Conservation (phyloP, 2,888 invertebrate species). For the Macaria notata region DNA sequence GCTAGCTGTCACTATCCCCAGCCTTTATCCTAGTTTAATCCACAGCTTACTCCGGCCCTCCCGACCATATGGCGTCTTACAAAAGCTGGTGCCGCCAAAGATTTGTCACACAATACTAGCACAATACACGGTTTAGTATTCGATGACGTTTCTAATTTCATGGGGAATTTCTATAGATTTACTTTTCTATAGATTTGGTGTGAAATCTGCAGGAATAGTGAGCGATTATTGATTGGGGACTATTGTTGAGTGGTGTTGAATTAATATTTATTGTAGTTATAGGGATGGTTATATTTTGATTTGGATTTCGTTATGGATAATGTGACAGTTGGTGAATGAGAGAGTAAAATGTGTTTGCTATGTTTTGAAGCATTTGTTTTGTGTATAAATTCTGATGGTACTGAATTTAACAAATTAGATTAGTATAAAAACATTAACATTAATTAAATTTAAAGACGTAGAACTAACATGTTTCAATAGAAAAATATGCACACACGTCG, state of each 20-base stretch:
- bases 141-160: conserved; percentile 69
- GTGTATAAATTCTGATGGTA: too few species aligned
- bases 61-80: conserved; percentile 75
- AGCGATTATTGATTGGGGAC: conserved; percentile 50
- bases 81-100: conserved; percentile 51
- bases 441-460: too few species aligned
- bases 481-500: too few species aligned
- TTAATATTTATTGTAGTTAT: conserved; percentile 34
- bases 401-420: too few species aligned
- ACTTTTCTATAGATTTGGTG: conserved; percentile 55
- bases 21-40: conserved; percentile 60
- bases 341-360: too few species aligned
- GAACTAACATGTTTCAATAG: too few species aligned
- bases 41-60: conserved; percentile 52
- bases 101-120: conserved; percentile 51
- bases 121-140: conserved; percentile 64
- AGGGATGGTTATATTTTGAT: conserved; percentile 13
- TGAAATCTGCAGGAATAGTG: conserved; percentile 62
- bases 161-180: conserved; percentile 31
- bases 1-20: conserved; percentile 8
- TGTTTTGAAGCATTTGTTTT: too few species aligned
- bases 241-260: conserved; percentile 35
- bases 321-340: background rate
- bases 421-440: too few species aligned
- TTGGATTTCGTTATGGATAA: conserved; percentile 34